Evolutionary conservation across 2,888 invertebrate genomes (phyloP).

Genomic region (Cheilosia scutellata): DNA sequence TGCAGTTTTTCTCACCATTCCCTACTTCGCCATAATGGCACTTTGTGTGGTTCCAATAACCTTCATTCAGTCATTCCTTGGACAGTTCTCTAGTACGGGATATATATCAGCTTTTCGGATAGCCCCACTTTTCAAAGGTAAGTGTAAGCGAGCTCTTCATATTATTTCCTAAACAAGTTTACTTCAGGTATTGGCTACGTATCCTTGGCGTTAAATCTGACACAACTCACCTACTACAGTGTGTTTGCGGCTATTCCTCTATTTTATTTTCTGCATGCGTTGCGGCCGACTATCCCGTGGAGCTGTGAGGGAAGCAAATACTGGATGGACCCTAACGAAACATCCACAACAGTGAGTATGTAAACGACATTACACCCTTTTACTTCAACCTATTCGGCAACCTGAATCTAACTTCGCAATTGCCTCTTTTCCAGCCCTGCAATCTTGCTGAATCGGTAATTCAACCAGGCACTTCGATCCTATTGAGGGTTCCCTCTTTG

Average conservation of each 20-base stretch:
- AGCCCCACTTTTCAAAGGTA: constrained; percentile 95
- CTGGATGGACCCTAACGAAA: constrained; percentile 75
- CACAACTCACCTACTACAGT: constrained; percentile 90
- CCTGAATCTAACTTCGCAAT: background rate
- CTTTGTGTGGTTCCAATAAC: constrained; percentile 94
- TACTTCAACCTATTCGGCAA: background rate
- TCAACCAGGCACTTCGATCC: constrained; percentile 31
- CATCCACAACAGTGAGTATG: constrained; percentile 62
- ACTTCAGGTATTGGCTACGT: constrained; percentile 93
- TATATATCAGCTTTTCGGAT: constrained; percentile 92
- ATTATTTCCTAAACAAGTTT: background rate
- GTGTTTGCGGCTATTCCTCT: constrained; percentile 85
- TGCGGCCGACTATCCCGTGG: constrained; percentile 90
- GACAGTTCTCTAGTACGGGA: constrained; percentile 93
- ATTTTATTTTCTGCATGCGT: constrained; percentile 89
- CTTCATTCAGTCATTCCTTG: constrained; percentile 94
- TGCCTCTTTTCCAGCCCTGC: constrained; percentile 42
- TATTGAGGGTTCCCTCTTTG: constrained; percentile 60
- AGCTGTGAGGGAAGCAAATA: constrained; percentile 87
- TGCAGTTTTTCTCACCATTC: constrained; percentile 78
- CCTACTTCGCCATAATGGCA: constrained; percentile 87
- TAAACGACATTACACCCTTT: background rate
- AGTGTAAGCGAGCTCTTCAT: background rate
- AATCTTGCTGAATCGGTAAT: constrained; percentile 40
- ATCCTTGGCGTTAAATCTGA: constrained; percentile 90